Evolutionary conservation across 2,888 invertebrate genomes (phyloP).

Genomic region (Gasteruption jaculator): DNA sequence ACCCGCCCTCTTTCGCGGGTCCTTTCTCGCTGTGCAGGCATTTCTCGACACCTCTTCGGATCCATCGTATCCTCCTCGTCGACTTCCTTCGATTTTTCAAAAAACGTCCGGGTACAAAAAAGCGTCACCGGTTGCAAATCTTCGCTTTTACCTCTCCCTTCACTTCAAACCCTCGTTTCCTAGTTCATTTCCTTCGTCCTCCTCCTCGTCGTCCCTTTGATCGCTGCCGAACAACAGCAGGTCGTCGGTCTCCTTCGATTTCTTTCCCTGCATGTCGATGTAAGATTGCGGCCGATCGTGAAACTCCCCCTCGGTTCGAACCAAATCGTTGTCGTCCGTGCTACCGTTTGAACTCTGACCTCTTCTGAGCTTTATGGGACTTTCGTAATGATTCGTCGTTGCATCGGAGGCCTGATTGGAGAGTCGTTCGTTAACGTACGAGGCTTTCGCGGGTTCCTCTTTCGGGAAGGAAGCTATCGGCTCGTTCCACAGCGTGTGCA

Average conservation of each 20-base stretch:
- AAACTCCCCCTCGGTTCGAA: conserved; percentile 29
- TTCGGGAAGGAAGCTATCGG: conserved; percentile 33
- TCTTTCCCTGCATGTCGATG: conserved; percentile 45
- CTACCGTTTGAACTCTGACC: conserved; percentile 38
- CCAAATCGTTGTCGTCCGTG: conserved; percentile 42
- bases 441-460: conserved; percentile 25
- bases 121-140: too few relatives aligned
- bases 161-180: too few relatives aligned
- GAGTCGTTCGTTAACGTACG: conserved; percentile 41
- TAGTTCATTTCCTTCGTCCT: too few relatives aligned
- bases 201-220: conserved; percentile 11
- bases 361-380: conserved; percentile 42
- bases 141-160: too few relatives aligned
- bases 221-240: conserved; percentile 28
- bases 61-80: too few relatives aligned
- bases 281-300: conserved; percentile 39
- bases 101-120: too few relatives aligned
- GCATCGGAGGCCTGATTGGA: conserved; percentile 17
- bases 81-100: too few relatives aligned
- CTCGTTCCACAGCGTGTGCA: conserved; percentile 43
- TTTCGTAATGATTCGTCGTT: conserved; percentile 35
- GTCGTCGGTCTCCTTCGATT: conserved; percentile 30
- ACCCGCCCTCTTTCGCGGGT: too few relatives aligned
- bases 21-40: too few relatives aligned
- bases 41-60: too few relatives aligned